A percentile compares a stretch with the other conserved stretches of the same genome.
phyloP scores from a whole-genome alignment of 35 echinoderm and acorn worm species.

The Ophioderma brevispina region DNA sequence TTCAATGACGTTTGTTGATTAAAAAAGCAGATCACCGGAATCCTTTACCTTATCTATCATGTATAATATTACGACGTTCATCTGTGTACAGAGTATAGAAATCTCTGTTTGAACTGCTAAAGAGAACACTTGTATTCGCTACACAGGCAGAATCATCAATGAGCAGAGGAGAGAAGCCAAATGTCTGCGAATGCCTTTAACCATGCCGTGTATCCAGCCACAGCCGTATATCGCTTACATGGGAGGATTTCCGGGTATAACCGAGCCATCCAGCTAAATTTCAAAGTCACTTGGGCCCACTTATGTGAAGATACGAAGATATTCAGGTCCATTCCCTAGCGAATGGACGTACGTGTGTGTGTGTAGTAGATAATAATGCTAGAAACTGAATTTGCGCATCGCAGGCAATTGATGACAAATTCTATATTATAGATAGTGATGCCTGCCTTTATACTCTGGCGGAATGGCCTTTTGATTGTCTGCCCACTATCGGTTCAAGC shows the following conservation, averaged over 20 bases:
- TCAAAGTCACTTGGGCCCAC: constrained; percentile 12
- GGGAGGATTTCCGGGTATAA: not conserved
- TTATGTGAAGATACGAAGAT: not conserved
- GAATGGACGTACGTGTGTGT: not conserved
- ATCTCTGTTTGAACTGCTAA: not conserved
- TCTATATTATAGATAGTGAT: not conserved
- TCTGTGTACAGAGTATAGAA: too few relatives aligned
- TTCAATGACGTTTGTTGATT: too few relatives aligned
- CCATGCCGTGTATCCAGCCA: not conserved
- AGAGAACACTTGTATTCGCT: not conserved
- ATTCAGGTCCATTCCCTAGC: not conserved
- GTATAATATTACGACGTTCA: too few relatives aligned
- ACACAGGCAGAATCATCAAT: not conserved
- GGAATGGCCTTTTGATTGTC: not conserved
- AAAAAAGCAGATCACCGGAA: too few relatives aligned
- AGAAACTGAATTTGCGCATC: constrained; percentile 4
- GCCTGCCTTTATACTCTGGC: not conserved
- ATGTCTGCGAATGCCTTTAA: not conserved
- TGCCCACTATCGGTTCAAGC: not conserved
- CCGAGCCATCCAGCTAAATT: not conserved
- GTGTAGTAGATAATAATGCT: not conserved
- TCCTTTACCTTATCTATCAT: too few relatives aligned
- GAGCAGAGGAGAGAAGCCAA: not conserved
- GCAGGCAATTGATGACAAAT: not conserved
- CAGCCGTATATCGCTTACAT: not conserved